Evolutionary conservation across 2,888 invertebrate genomes (phyloP).

Genomic region (Atrina japonica): DNA sequence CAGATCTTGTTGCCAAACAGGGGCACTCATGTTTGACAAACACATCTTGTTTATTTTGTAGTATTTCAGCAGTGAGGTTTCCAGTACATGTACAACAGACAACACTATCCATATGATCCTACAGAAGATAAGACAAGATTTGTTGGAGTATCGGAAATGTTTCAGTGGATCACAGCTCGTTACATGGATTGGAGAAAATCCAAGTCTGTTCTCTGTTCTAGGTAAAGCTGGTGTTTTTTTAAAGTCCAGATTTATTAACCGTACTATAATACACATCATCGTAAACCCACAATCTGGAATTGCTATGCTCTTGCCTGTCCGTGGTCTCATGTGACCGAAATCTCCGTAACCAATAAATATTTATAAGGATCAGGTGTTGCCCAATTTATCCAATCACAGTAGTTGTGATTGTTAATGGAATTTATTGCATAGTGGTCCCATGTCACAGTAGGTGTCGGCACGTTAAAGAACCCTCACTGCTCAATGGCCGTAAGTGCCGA

Average conservation of each 20-base stretch:
- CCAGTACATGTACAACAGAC: conserved; percentile 27
- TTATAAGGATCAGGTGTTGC: no score
- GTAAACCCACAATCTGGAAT: no score
- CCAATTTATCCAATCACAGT: no score
- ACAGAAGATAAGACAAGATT: conserved; percentile 62
- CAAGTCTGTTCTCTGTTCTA: conserved; percentile 43
- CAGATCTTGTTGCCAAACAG: no score
- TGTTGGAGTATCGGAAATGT: conserved; percentile 67
- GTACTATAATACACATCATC: no score
- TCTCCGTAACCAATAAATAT: no score
- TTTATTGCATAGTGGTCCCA: neutral
- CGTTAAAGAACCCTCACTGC: no score
- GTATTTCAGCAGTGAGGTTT: conserved; percentile 17
- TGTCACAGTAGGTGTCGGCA: no score
- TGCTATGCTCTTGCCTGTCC: no score
- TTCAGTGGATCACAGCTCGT: conserved; percentile 70
- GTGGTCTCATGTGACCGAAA: no score
- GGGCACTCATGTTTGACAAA: no score
- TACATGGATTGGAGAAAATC: conserved; percentile 66
- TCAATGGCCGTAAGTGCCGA: no score
- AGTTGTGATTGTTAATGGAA: neutral
- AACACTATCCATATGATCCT: conserved; percentile 48
- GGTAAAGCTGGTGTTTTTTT: conserved; percentile 10
- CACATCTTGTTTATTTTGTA: conserved; percentile 1
- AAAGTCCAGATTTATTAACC: neutral